Percentiles rank a stretch among this genome's conserved stretches.
These are phyloP conservation scores for Archegozetes longisetosus DNA, from an alignment of 1,140 invertebrate species.

Conservation along the genomic window DNA sequence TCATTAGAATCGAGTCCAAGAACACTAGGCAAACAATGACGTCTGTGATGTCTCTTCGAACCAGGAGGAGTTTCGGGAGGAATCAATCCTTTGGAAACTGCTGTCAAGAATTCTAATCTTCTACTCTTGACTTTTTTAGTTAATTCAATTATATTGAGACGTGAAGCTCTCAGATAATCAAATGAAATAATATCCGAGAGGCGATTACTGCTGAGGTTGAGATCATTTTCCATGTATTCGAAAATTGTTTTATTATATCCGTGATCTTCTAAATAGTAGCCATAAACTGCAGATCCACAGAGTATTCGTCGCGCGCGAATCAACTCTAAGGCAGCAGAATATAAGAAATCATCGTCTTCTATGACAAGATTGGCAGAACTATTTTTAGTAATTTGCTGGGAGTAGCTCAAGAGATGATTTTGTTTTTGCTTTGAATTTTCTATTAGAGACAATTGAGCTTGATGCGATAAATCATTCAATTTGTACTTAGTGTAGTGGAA, in stretches of 20 bases:
- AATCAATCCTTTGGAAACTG: slow-evolving; percentile 45
- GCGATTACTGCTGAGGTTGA: slow-evolving; percentile 32
- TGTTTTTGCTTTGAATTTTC: not conserved
- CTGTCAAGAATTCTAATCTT: slow-evolving; percentile 44
- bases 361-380: not conserved
- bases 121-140: slow-evolving; percentile 40
- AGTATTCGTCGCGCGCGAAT: slow-evolving; percentile 44
- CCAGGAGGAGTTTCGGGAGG: slow-evolving; percentile 46
- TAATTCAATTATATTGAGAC: slow-evolving; percentile 42
- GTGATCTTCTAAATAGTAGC: slow-evolving; percentile 45
- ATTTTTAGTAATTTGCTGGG: not conserved
- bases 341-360: slow-evolving; percentile 36
- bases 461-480: not conserved
- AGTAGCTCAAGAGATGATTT: not conserved
- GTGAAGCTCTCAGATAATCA: slow-evolving; percentile 44
- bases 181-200: slow-evolving; percentile 45
- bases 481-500: slow-evolving; percentile 38
- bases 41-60: slow-evolving; percentile 25
- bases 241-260: slow-evolving; percentile 50
- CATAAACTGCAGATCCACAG: slow-evolving; percentile 50
- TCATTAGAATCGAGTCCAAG: not conserved
- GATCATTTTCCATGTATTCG: slow-evolving; percentile 39
- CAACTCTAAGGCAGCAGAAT: slow-evolving; percentile 45
- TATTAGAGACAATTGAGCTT: not conserved
- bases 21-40: not conserved